Conservation (phyloP, 2,113 vertebrate species). For the Megalops atlanticus region DNA sequence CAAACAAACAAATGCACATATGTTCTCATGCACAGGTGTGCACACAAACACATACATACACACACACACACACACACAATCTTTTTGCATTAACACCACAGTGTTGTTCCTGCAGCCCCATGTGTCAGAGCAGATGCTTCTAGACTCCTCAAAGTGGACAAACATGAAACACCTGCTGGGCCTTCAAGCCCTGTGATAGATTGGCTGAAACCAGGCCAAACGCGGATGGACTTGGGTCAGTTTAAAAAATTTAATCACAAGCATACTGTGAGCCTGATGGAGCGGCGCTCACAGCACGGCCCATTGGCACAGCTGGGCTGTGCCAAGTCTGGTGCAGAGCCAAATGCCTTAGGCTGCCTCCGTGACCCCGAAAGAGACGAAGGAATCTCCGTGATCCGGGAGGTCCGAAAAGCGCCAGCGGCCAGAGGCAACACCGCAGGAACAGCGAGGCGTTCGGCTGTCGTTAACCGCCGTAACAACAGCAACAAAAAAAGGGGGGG, state of each 20-base stretch:
- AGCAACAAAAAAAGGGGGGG: neutral
- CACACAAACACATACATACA: constrained; percentile 14
- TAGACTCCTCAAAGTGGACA: constrained; percentile 4
- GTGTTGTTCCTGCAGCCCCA: neutral
- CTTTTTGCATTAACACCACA: no score
- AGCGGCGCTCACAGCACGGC: neutral
- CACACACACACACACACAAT: constrained; percentile 5
- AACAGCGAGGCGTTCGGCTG: neutral
- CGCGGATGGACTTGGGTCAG: neutral
- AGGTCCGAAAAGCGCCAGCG: neutral
- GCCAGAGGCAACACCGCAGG: neutral
- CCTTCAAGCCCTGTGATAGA: constrained; percentile 5
- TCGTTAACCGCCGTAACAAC: neutral
- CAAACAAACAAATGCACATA: no score
- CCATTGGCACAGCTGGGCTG: neutral
- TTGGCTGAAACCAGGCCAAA: neutral
- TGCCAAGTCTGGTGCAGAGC: neutral
- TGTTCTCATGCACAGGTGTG: no score
- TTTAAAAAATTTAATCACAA: constrained; percentile 11
- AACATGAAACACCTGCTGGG: constrained; percentile 17
- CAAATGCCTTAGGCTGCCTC: neutral
- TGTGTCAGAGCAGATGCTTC: constrained; percentile 23
- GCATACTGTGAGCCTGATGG: neutral
- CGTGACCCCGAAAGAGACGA: neutral
- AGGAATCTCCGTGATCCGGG: neutral